These are phyloP conservation scores for Corythornis cristatus DNA, from an alignment of 2,113 vertebrate genomes.

Conservation along the genomic window DNA sequence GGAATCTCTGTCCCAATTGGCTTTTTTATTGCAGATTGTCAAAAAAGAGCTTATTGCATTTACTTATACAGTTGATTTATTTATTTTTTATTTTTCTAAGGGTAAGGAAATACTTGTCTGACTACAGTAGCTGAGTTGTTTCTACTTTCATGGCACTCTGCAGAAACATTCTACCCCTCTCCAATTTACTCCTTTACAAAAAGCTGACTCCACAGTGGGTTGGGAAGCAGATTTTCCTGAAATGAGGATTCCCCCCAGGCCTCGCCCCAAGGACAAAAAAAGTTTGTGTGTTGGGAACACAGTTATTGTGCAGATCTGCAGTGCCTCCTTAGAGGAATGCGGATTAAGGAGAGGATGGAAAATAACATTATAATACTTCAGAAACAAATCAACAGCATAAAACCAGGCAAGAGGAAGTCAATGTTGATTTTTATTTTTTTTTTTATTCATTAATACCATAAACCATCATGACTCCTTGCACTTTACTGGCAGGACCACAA, in stretches of 20 bases:
- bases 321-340: background rate
- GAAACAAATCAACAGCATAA: background rate
- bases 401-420: background rate
- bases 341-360: background rate
- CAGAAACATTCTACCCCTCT: background rate
- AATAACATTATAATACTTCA: background rate
- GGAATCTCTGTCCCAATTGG: fast-evolving
- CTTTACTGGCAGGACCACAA: too few relatives aligned
- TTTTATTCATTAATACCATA: background rate
- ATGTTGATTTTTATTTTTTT: background rate
- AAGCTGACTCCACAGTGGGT: background rate
- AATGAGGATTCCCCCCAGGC: background rate
- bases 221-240: background rate
- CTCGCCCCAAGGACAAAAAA: background rate
- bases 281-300: fast-evolving
- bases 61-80: background rate
- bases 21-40: background rate
- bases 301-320: background rate
- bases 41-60: background rate
- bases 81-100: background rate
- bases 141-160: background rate
- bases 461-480: too few relatives aligned
- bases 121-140: background rate
- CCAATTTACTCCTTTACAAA: background rate
- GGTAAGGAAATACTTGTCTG: background rate